Conservation (phyloP, 2,888 invertebrate genomes). For the Chloroclysta siterata region DNA sequence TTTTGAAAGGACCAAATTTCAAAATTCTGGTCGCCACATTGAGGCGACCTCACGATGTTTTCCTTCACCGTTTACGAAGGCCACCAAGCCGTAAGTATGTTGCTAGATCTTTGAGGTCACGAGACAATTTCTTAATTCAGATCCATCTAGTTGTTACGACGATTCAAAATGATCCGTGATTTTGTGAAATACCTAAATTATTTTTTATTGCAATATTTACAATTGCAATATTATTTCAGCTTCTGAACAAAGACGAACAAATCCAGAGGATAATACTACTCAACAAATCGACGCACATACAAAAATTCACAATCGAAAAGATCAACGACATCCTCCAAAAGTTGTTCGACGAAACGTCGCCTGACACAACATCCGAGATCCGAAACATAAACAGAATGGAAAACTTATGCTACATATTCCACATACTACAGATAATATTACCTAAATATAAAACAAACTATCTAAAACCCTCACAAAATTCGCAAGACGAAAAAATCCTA, state of each 20-base stretch:
- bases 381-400: slow-evolving; percentile 54
- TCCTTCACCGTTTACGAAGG: too few species aligned
- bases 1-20: too few species aligned
- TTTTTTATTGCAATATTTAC: too few species aligned
- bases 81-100: too few species aligned
- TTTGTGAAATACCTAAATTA: too few species aligned
- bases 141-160: too few species aligned
- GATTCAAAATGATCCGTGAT: too few species aligned
- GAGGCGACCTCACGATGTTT: too few species aligned
- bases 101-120: too few species aligned
- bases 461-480: slow-evolving; percentile 42
- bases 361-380: slow-evolving; percentile 52
- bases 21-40: too few species aligned
- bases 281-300: slow-evolving; percentile 66
- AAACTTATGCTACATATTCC: slow-evolving; percentile 65
- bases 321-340: slow-evolving; percentile 56
- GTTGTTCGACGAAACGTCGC: slow-evolving; percentile 47
- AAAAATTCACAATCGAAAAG: slow-evolving; percentile 65
- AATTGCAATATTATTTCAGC: slow-evolving; percentile 54
- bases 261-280: slow-evolving; percentile 61
- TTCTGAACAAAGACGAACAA: slow-evolving; percentile 62
- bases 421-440: slow-evolving; percentile 62
- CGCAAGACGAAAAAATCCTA: slow-evolving; percentile 51
- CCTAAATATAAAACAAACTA: slow-evolving; percentile 51
- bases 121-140: too few species aligned